Evolutionary conservation across 2,888 invertebrate genomes (phyloP).

Genomic region (Philhelius pedissequus): DNA sequence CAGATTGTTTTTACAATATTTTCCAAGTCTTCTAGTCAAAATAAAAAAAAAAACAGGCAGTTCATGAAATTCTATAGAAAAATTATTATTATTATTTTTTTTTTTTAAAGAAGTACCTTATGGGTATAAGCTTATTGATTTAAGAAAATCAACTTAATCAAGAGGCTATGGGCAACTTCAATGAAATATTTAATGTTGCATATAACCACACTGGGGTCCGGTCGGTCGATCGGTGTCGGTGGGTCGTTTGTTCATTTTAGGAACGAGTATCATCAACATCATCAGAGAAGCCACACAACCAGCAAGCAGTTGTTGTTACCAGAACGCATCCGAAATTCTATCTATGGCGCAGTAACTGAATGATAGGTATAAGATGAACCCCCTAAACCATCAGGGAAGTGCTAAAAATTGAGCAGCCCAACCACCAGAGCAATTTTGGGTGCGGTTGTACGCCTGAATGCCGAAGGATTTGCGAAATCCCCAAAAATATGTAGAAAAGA

Average conservation of each 20-base stretch:
- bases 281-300: conserved; percentile 29
- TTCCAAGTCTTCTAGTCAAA: conserved; percentile 20
- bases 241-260: no score
- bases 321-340: conserved; percentile 48
- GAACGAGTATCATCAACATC: background rate
- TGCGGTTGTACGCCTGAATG: conserved; percentile 52
- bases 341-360: conserved; percentile 36
- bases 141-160: conserved; percentile 30
- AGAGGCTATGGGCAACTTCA: background rate
- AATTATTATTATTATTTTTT: background rate
- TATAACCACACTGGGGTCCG: conserved; percentile 42
- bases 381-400: conserved; percentile 5
- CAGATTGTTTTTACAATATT: conserved; percentile 58
- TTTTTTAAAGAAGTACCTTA: background rate
- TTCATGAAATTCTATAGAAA: conserved; percentile 28
- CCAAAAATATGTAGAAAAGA: conserved; percentile 53
- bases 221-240: background rate
- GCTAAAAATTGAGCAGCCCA: conserved; percentile 54
- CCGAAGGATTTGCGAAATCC: conserved; percentile 49
- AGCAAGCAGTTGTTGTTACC: conserved; percentile 37
- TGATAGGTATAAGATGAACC: conserved; percentile 53
- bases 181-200: conserved; percentile 54
- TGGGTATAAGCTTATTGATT: conserved; percentile 20
- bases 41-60: conserved; percentile 19
- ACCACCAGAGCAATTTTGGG: conserved; percentile 60